Evolutionary conservation across 2,113 vertebrate genomes (phyloP).

Genomic region (Ptilorrhoa leucosticta): DNA sequence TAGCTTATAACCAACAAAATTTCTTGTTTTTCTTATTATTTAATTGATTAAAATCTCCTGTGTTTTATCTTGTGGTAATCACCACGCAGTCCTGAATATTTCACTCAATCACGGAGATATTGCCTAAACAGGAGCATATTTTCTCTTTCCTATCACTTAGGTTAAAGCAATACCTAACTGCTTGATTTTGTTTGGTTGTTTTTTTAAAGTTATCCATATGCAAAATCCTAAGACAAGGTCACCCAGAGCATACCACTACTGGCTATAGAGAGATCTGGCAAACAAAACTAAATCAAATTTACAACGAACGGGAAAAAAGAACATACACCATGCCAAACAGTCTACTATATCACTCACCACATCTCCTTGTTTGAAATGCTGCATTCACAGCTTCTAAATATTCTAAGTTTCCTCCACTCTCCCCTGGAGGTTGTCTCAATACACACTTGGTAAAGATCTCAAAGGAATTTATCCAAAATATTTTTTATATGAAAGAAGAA

Average conservation of each 20-base stretch:
- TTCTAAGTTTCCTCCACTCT: background rate
- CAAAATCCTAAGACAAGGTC: conserved; percentile 33
- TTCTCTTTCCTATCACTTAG: background rate
- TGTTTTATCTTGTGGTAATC: background rate
- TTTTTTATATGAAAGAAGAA: background rate
- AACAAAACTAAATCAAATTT: background rate
- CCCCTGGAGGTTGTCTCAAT: background rate
- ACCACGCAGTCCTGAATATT: background rate
- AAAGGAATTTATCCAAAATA: background rate
- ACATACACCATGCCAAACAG: background rate
- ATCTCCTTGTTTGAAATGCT: background rate
- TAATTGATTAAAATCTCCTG: background rate
- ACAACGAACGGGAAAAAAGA: background rate
- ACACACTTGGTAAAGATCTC: background rate
- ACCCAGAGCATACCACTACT: conserved; percentile 31
- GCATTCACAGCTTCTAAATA: background rate
- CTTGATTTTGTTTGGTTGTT: background rate
- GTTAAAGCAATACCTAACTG: background rate
- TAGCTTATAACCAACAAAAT: background rate
- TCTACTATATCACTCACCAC: background rate
- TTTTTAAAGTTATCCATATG: background rate
- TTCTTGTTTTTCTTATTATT: background rate
- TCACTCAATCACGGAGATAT: background rate
- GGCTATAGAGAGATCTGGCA: background rate
- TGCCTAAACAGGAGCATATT: background rate